Evolutionary conservation across 2,113 vertebrate genomes (phyloP).

Genomic region (Dasyprocta punctata): DNA sequence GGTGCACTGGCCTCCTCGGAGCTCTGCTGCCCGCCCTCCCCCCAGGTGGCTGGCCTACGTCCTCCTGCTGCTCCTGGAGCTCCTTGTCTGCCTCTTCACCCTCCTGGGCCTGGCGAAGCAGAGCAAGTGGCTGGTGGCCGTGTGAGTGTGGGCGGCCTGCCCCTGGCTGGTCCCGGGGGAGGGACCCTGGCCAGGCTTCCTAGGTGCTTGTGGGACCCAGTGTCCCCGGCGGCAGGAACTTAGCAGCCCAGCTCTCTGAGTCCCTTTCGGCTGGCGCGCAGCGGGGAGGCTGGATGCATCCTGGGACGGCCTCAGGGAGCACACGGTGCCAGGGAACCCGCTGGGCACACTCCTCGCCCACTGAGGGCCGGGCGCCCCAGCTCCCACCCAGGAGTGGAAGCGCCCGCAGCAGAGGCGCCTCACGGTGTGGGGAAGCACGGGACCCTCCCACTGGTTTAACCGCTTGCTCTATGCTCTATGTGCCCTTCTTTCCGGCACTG

Average conservation of each 20-base stretch:
- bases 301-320: neutral
- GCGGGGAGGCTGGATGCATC: neutral
- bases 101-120: constrained; percentile 94
- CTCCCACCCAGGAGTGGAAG: fast-evolving
- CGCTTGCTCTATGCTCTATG: fast-evolving
- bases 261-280: neutral
- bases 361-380: fast-evolving
- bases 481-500: neutral
- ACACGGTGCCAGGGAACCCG: fast-evolving
- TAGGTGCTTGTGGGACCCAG: neutral
- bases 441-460: neutral
- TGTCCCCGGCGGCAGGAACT: fast-evolving
- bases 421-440: fast-evolving
- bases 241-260: neutral
- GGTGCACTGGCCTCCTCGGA: neutral
- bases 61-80: constrained; percentile 91
- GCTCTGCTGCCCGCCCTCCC: neutral
- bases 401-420: neutral
- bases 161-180: neutral
- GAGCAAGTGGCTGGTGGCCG: constrained; percentile 94
- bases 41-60: constrained; percentile 94
- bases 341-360: fast-evolving
- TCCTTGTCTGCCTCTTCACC: constrained; percentile 94
- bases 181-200: neutral
- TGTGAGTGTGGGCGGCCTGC: constrained; percentile 85